Base-by-base conservation (phyloP, 2,888 invertebrate genomes). In the Electrophaes corylata region DNA sequence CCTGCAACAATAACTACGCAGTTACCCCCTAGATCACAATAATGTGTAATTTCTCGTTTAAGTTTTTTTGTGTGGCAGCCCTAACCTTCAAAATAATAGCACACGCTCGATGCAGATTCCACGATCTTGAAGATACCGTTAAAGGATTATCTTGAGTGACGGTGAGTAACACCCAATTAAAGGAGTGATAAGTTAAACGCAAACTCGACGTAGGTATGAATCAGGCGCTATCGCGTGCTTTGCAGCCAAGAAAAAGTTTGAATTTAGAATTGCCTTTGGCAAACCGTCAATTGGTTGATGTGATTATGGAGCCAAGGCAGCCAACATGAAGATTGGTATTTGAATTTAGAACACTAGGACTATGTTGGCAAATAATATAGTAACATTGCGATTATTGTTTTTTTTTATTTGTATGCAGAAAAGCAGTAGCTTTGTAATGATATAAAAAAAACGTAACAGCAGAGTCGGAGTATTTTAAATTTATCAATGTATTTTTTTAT, bases 131-230 rank as follows among this genome's bases (percentile, higher is more conserved):
- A 49, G 75, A 83, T 83, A 84, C 84, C 78, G 85, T 82, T 86
- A 79, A 83, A 77, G 84, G 82, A 83, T 86, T 86, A 85, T 79
- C 80, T 83, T 82, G 84, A 86, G 78, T 81, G 87, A 85, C 83
- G 75, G 60, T 68, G 71, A 70, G 66, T 76, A 82, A 80, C 84
- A 83, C 79, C 85, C 85, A 86, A 86, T 87, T 88, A 87, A 84
- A 79, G 66, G 70, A 47, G 71, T 73, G 78, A 80, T 81, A 82
- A 72, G 75, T 79, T 79, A 75, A 72, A 79, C 72, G 70, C 66
- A 66, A 62, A 64, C 66, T 75, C 67, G 75, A 72, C 71, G 64
- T 66, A n/a, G n/a, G n/a, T n/a, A 76, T 78, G 78, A 79, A 77
- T 79, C 80, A 77, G 72, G 71, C 69, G 64, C 68, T 64, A 69